These are phyloP conservation scores for Cephus pygmeus DNA, from an alignment of 2,888 invertebrate species.

Conservation along the genomic window DNA sequence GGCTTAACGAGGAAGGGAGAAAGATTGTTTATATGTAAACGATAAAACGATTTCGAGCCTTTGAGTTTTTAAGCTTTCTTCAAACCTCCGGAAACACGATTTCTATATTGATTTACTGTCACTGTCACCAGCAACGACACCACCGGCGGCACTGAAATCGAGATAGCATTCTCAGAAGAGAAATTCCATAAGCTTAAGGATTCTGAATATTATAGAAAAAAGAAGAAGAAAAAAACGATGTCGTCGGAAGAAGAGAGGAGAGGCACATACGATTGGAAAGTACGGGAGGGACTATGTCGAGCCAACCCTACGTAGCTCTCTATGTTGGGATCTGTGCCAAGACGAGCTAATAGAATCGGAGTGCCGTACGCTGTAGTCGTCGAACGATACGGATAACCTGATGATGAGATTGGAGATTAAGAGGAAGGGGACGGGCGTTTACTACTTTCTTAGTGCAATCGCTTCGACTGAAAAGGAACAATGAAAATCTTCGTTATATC, in stretches of 20 bases:
- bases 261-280: not conserved
- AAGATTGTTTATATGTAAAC: too few relatives aligned
- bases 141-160: too few relatives aligned
- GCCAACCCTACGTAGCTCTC: too few relatives aligned
- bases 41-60: not conserved
- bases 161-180: too few relatives aligned
- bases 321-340: too few relatives aligned
- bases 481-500: not conserved
- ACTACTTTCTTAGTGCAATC: not conserved
- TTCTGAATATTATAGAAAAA: not conserved
- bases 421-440: not conserved
- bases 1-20: constrained; percentile 17
- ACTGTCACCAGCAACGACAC: too few relatives aligned
- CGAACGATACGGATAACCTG: constrained; percentile 46
- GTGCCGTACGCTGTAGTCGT: constrained; percentile 48
- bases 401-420: constrained; percentile 34
- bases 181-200: not conserved
- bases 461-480: not conserved
- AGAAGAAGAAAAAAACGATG: not conserved
- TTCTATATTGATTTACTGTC: too few relatives aligned
- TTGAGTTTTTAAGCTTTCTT: too few relatives aligned
- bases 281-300: too few relatives aligned
- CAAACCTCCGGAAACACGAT: too few relatives aligned
- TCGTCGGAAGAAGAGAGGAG: not conserved
- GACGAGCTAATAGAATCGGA: constrained; percentile 47